Conservation (phyloP, 2,113 vertebrate species). For the Climacteris rufus region DNA sequence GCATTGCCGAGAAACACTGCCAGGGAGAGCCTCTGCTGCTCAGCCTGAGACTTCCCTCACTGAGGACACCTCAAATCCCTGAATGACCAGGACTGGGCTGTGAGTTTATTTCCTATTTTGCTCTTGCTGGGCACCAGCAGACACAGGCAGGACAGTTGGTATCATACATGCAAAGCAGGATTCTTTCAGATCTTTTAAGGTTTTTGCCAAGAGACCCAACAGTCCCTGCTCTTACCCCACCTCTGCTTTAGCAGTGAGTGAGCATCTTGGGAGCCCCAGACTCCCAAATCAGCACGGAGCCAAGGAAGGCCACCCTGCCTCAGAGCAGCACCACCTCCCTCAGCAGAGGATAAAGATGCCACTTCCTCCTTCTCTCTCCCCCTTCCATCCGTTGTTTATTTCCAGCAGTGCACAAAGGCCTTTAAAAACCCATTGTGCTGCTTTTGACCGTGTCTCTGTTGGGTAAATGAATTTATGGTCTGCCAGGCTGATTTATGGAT, state of each 20-base stretch:
- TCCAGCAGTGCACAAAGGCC: not conserved
- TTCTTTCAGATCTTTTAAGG: not conserved
- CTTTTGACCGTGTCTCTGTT: conserved; percentile 26
- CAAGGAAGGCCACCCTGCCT: not conserved
- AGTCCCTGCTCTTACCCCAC: not conserved
- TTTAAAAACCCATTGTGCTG: conserved; percentile 18
- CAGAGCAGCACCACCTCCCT: not conserved
- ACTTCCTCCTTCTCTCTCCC: not conserved
- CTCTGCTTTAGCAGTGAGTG: not conserved
- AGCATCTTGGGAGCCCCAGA: not conserved
- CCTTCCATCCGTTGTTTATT: not conserved
- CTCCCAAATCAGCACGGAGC: not conserved
- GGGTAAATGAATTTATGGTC: conserved; percentile 57
- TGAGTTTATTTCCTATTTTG: not conserved
- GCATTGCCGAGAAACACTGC: not conserved
- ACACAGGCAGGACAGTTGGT: not conserved
- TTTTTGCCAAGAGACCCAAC: not conserved
- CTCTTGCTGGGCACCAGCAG: not conserved
- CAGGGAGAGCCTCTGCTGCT: not conserved
- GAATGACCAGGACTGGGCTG: not conserved
- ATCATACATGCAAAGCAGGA: not conserved
- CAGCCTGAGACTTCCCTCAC: not conserved
- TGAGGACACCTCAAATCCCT: not conserved
- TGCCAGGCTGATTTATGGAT: conserved; percentile 60
- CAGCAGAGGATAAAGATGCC: not conserved